Evolutionary conservation across 2,888 invertebrate genomes (phyloP).

Genomic region (Dolichopus griseipennis): DNA sequence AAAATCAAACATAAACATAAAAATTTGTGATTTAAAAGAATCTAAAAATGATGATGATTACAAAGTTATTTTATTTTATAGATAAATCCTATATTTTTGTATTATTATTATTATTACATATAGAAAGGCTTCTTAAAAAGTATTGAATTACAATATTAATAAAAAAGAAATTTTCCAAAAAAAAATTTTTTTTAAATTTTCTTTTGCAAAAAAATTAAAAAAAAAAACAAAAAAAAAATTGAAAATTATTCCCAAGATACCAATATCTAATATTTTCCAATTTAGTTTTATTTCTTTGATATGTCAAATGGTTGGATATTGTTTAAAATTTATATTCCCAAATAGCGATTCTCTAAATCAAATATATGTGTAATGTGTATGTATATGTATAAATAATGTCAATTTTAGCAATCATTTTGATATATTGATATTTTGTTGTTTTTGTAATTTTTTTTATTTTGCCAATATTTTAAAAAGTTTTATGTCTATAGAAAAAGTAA

Average conservation of each 20-base stretch:
- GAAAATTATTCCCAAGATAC: constrained; percentile 11
- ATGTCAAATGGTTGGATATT: not conserved
- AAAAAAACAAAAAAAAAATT: too few relatives aligned
- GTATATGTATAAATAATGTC: not conserved
- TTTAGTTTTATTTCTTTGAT: constrained; percentile 12
- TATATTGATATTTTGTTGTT: not conserved
- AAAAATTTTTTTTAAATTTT: not conserved
- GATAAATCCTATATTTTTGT: too few relatives aligned
- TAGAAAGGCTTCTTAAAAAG: not conserved
- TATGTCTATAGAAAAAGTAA: not conserved
- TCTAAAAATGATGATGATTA: too few relatives aligned
- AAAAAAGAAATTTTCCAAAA: too few relatives aligned
- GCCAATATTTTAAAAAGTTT: not conserved
- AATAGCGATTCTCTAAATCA: not conserved
- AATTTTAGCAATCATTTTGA: not conserved
- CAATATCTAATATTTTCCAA: constrained; percentile 18
- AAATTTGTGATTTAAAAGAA: too few relatives aligned
- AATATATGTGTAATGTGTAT: too few relatives aligned
- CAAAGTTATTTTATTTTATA: too few relatives aligned
- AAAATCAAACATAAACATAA: too few relatives aligned
- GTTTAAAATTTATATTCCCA: not conserved
- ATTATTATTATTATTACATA: not conserved
- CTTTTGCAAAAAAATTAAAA: not conserved
- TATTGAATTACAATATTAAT: not conserved
- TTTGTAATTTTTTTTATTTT: not conserved